Evolutionary conservation across 2,113 vertebrate genomes (phyloP).

Genomic region (Anolis carolinensis): DNA sequence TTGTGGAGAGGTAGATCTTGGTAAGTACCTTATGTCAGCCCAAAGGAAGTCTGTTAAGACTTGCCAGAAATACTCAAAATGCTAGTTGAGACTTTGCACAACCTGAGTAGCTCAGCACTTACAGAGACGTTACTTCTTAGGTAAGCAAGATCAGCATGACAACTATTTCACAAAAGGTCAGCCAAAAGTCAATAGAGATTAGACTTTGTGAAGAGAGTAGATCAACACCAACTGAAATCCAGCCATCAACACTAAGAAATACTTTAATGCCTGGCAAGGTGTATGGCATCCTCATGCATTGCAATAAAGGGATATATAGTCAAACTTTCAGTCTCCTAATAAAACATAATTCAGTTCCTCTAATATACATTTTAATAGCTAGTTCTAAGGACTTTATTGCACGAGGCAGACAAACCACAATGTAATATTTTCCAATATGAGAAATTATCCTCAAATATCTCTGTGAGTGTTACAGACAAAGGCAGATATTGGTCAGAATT

Average conservation of each 20-base stretch:
- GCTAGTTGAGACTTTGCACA: no score
- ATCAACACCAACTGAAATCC: not conserved
- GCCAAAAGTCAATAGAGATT: not conserved
- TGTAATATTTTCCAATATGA: no score
- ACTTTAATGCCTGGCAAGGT: not conserved
- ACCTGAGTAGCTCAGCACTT: no score
- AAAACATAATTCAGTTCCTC: not conserved
- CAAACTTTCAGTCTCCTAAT: not conserved
- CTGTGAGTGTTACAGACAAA: no score
- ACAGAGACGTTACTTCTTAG: not conserved
- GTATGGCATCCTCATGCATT: not conserved
- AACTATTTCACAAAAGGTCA: not conserved
- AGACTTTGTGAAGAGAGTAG: not conserved
- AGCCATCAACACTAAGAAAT: not conserved
- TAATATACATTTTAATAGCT: not conserved
- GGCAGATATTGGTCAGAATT: no score
- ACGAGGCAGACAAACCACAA: no score
- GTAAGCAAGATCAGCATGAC: not conserved
- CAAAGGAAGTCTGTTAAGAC: no score
- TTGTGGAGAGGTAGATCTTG: no score
- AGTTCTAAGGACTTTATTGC: no score
- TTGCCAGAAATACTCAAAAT: no score
- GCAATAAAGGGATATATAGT: not conserved
- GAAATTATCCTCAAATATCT: no score
- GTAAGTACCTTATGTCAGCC: no score